These are phyloP conservation scores for Dufourea novaeangliae DNA, from an alignment of 1,140 invertebrate species.

Conservation along the genomic window DNA sequence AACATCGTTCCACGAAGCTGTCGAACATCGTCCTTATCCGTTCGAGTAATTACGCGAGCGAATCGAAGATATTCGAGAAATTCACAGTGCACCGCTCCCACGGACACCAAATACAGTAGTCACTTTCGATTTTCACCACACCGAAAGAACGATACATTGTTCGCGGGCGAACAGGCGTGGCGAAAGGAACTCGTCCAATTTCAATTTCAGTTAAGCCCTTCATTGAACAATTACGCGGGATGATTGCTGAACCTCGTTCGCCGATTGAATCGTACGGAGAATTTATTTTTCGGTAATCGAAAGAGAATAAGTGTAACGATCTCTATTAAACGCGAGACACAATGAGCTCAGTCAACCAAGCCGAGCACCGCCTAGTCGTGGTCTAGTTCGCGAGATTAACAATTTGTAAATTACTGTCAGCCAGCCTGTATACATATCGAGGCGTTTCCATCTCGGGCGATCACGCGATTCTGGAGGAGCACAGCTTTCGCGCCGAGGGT, in stretches of 20 bases:
- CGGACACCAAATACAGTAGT: background rate
- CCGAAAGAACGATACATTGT: background rate
- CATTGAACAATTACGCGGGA: background rate
- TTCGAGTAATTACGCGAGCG: background rate
- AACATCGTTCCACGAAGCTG: background rate
- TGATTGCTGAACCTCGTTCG: background rate
- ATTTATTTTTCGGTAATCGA: background rate
- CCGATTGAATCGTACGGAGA: rapidly evolving
- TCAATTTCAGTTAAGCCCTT: background rate
- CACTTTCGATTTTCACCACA: constrained; percentile 35
- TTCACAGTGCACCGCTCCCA: background rate
- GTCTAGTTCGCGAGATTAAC: constrained; percentile 47
- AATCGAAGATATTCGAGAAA: background rate
- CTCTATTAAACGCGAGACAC: background rate
- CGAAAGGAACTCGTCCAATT: background rate
- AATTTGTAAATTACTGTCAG: constrained; percentile 51
- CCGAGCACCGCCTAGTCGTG: constrained; percentile 16
- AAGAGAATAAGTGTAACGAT: too few species aligned
- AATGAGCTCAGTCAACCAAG: background rate
- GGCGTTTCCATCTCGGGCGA: background rate
- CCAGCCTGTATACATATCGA: background rate
- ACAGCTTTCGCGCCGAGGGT: background rate
- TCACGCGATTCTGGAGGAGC: background rate
- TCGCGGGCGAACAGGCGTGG: background rate
- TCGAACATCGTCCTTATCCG: background rate